Evolutionary conservation across 2,113 vertebrate species (phyloP), one percentile per base, ranked within the genome.

Genomic region (Stigmatopora argus): DNA sequence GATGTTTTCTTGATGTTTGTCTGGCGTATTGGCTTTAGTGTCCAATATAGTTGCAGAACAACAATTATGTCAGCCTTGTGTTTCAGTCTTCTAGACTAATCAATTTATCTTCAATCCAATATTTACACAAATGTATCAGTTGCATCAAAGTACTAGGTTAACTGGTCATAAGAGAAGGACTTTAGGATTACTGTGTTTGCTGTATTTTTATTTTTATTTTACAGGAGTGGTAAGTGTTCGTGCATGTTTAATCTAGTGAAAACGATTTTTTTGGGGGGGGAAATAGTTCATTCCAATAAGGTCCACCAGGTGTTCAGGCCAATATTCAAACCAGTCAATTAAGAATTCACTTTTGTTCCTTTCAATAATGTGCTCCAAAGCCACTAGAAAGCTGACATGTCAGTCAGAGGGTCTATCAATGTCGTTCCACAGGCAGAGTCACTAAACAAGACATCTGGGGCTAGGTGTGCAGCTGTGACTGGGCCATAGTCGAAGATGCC

Each of bases 371-470:
- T 23, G 51, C n/a, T 12, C n/a, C 49, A 21, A 11, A 52, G 44
- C 19, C 51, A 52, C 48, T 10, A 56, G 21, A 49, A 56, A 82
- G 76, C 53, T 65, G 77, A 75, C 47, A 65, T 87, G 88, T 88
- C 90, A 90, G 75, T 90, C 87, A 89, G 72, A 70, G 35, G 71
- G 74, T 90, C 77, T 83, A 88, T 88, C 82, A 83, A 74, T 86
- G 84, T 83, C 80, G 75, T 70, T 85, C 88, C 81, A 71, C 41
- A 5, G 83, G 86, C 83, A 75, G 65, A 67, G 69, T 64, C 83
- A 80, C 77, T 75, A 85, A 80, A 56, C 72, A 85, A 85, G 85
- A 80, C 88, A 89, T 83, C 79, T 80, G 80, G 74, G 83, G 61
- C 74, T 73, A 64, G 58, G 81, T 83, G 66, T 76, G 72, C 80